These are phyloP conservation scores for Cremastinae sp. DNA, from an alignment of 2,888 invertebrate species.

Conservation along the genomic window DNA sequence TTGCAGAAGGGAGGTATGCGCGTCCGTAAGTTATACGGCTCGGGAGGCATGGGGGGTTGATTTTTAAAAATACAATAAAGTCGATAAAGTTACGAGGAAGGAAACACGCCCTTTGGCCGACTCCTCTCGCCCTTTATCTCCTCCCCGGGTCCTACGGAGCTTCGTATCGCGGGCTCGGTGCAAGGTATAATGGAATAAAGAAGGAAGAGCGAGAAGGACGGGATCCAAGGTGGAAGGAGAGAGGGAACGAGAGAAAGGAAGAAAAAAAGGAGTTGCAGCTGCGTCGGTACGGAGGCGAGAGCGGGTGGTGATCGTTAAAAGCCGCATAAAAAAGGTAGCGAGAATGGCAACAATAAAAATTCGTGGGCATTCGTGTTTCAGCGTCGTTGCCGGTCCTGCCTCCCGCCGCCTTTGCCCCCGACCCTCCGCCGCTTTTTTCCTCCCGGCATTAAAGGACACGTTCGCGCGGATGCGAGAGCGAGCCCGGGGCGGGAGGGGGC, in stretches of 20 bases:
- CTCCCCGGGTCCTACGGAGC: constrained; percentile 17
- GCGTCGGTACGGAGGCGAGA: constrained; percentile 64
- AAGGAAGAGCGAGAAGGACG: constrained; percentile 28
- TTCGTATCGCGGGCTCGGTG: constrained; percentile 48
- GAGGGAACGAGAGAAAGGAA: constrained; percentile 27
- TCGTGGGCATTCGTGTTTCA: constrained; percentile 78
- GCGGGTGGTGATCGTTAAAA: constrained; percentile 71
- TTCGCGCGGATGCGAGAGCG: constrained; percentile 52
- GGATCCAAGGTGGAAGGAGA: too few relatives aligned
- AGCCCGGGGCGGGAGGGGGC: constrained; percentile 57
- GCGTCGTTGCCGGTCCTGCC: constrained; percentile 65
- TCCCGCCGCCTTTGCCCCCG: neutral
- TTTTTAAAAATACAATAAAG: constrained; percentile 59
- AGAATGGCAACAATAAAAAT: constrained; percentile 80
- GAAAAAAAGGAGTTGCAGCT: constrained; percentile 53
- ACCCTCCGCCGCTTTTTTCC: constrained; percentile 3
- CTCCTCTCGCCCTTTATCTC: constrained; percentile 40
- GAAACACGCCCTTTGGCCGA: constrained; percentile 54
- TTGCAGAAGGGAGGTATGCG: constrained; percentile 35
- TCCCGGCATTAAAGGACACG: constrained; percentile 13
- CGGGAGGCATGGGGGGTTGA: constrained; percentile 21
- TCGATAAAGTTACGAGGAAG: constrained; percentile 59
- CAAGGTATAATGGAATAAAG: constrained; percentile 38
- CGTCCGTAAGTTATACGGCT: constrained; percentile 6
- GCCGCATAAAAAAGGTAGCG: constrained; percentile 74